These are phyloP conservation scores for Oligia fasciuncula DNA, from an alignment of 2,888 invertebrate species.

Conservation along the genomic window DNA sequence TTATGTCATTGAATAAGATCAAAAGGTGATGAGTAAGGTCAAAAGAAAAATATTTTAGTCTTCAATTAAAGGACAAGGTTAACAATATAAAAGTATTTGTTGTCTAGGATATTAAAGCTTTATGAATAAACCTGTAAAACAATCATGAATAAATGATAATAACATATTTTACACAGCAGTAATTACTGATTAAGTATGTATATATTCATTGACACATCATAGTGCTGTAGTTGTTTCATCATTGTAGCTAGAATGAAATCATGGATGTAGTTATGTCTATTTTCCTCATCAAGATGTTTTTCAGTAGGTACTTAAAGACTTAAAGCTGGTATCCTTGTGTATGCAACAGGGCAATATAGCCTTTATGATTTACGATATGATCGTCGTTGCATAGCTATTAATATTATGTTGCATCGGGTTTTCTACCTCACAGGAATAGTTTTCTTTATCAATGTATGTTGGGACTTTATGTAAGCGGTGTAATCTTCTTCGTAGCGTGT, in stretches of 20 bases:
- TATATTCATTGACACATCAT: conserved; percentile 42
- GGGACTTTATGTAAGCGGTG: neutral
- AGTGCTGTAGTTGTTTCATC: conserved; percentile 30
- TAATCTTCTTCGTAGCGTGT: neutral
- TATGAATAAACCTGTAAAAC: conserved; percentile 32
- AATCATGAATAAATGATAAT: conserved; percentile 20
- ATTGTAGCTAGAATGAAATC: conserved; percentile 43
- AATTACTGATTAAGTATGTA: conserved; percentile 30
- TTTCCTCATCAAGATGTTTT: conserved; percentile 58
- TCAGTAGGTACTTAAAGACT: conserved; percentile 33
- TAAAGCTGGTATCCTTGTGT: conserved; percentile 43
- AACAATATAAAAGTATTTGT: conserved; percentile 24
- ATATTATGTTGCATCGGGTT: conserved; percentile 12
- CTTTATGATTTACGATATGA: conserved; percentile 41
- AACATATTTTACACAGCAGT: conserved; percentile 10
- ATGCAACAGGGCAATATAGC: conserved; percentile 23
- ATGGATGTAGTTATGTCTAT: conserved; percentile 21
- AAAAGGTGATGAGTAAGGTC: conserved; percentile 27
- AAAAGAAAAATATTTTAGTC: conserved; percentile 32
- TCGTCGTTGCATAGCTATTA: conserved; percentile 11
- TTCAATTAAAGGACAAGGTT: conserved; percentile 28
- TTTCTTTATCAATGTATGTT: conserved; percentile 19
- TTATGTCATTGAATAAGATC: conserved; percentile 21
- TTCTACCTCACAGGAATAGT: conserved; percentile 8
- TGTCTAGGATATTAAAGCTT: conserved; percentile 21